Evolutionary conservation across 2,797 vertebrate species (phyloP).

Genomic region (Xyrichtys novacula): DNA sequence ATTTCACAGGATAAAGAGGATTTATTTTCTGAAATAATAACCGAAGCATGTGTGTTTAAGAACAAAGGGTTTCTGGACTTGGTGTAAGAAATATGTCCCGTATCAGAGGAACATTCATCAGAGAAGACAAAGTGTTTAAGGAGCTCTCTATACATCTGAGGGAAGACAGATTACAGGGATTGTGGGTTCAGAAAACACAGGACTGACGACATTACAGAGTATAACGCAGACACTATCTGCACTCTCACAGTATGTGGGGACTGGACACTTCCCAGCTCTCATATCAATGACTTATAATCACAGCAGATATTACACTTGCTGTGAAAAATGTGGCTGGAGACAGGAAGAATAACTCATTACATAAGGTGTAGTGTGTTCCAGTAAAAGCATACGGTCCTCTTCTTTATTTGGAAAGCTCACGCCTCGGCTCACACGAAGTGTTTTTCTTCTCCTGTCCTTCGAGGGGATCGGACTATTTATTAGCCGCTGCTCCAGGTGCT

Average conservation of each 20-base stretch:
- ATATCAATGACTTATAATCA: constrained; percentile 67
- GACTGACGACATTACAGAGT: constrained; percentile 5
- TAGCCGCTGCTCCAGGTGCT: constrained; percentile 68
- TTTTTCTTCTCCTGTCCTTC: constrained; percentile 64
- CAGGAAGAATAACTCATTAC: constrained; percentile 74
- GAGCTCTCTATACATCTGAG: constrained; percentile 5
- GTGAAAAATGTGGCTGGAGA: constrained; percentile 69
- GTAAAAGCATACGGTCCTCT: constrained; percentile 72
- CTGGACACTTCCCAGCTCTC: constrained; percentile 41
- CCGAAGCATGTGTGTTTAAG: not conserved
- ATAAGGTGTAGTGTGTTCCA: constrained; percentile 70
- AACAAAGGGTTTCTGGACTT: constrained; percentile 19
- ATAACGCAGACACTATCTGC: constrained; percentile 14
- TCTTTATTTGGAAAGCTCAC: constrained; percentile 73
- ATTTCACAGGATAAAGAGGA: not conserved
- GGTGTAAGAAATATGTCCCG: not conserved
- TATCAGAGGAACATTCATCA: constrained; percentile 17
- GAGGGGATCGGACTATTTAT: constrained; percentile 64
- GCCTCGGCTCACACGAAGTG: constrained; percentile 46
- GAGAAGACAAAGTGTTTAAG: constrained; percentile 22
- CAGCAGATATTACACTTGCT: constrained; percentile 66
- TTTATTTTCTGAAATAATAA: not conserved
- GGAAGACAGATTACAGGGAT: constrained; percentile 1
- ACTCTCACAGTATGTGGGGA: constrained; percentile 42
- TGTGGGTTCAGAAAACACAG: constrained; percentile 19